Evolutionary conservation across 1,140 invertebrate genomes (phyloP).

Genomic region (Telenomus remus): DNA sequence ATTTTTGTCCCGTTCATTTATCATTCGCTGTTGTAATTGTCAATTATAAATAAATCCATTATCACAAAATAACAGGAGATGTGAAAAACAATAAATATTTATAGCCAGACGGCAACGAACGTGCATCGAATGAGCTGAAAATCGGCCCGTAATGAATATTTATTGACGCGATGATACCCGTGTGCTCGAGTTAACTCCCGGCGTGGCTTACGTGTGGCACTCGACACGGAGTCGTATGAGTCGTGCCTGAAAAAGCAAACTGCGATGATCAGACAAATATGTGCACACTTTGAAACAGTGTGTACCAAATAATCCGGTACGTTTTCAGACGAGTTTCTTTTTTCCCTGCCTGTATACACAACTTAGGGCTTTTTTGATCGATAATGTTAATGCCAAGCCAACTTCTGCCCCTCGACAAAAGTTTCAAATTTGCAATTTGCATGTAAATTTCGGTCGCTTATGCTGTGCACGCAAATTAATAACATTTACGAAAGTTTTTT

Average conservation of each 20-base stretch:
- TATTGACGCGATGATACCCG: conserved; percentile 7
- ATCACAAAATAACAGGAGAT: too few species aligned
- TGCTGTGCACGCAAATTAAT: too few species aligned
- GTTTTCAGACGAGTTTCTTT: too few species aligned
- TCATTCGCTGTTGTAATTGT: background rate
- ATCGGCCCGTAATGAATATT: conserved; percentile 24
- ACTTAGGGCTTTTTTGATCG: conserved; percentile 42
- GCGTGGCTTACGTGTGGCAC: background rate
- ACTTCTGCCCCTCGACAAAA: conserved; percentile 23
- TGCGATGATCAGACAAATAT: too few species aligned
- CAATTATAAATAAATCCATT: too few species aligned
- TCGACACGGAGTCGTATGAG: background rate
- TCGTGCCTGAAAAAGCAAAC: background rate
- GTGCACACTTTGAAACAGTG: too few species aligned
- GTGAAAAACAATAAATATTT: conserved; percentile 32
- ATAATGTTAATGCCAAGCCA: conserved; percentile 50
- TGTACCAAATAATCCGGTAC: too few species aligned
- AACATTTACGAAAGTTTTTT: too few species aligned
- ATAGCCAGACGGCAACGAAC: conserved; percentile 12
- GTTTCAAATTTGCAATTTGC: conserved; percentile 17
- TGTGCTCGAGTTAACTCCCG: conserved; percentile 12
- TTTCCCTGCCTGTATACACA: background rate
- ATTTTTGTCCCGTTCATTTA: background rate
- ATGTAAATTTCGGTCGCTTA: conserved; percentile 25
- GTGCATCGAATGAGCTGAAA: conserved; percentile 12